Percentiles rank a stretch among this genome's conserved stretches.
These are phyloP conservation scores for Heterodera carotae DNA, from an alignment of 1,140 invertebrate species.

Conservation along the genomic window DNA sequence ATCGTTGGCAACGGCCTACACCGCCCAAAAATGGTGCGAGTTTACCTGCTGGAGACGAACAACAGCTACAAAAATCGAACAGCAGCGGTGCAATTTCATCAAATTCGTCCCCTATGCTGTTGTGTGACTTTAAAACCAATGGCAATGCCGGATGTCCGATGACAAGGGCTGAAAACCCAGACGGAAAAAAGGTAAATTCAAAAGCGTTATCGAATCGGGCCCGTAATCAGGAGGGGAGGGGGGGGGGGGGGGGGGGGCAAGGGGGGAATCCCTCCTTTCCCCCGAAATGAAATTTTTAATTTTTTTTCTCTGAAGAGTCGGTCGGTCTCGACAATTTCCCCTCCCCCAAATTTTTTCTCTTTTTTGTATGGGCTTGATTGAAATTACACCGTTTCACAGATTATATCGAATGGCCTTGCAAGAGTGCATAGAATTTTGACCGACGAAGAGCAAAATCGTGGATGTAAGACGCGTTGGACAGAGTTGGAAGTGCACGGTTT, in stretches of 20 bases:
- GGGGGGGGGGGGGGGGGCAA: no score
- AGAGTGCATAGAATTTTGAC: constrained; percentile 46
- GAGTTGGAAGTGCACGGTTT: constrained; percentile 54
- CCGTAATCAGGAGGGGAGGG: no score
- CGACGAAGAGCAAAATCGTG: constrained; percentile 44
- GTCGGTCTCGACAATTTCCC: no score
- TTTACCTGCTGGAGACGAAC: not conserved
- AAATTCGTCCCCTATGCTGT: not conserved
- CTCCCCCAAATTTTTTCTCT: no score
- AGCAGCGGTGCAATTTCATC: constrained; percentile 15
- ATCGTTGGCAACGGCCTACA: constrained; percentile 27
- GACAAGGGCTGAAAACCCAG: constrained; percentile 40
- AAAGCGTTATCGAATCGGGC: constrained; percentile 8
- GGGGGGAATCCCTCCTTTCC: no score
- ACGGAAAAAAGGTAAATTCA: constrained; percentile 41
- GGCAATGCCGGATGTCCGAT: constrained; percentile 45
- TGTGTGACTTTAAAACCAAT: constrained; percentile 16
- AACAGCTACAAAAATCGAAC: constrained; percentile 21
- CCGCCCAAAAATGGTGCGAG: constrained; percentile 20
- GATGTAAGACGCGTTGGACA: constrained; percentile 49
- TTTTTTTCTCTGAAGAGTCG: no score
- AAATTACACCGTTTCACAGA: not conserved
- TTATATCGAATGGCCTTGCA: constrained; percentile 43
- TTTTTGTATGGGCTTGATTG: no score
- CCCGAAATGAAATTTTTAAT: no score